Base-by-base conservation (phyloP, 2,797 vertebrate species). In the Sciaenops ocellatus region DNA sequence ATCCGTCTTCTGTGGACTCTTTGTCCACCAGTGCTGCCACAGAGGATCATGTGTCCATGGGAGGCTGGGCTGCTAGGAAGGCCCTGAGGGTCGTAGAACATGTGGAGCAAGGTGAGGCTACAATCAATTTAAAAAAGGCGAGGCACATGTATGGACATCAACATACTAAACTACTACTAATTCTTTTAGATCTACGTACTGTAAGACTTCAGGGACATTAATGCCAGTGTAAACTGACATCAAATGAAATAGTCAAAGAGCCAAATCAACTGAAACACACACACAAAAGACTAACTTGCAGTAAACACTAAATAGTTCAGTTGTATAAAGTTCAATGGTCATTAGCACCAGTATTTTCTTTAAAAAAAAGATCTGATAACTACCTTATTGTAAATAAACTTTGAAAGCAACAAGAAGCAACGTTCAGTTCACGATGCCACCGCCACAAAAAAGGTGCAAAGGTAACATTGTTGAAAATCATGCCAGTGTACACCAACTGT, bases 41-140 rank as follows among this genome's bases (percentile, higher is more conserved):
- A 0, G 98, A 99, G 86, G 98, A 99, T 85, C 98, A 99, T 0
- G 98, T 99, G 71, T 99, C 98, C 59, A 99, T 99, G 98, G 98
- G 98, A 83, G 98, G 98, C 86, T 99, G 98, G 98, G 97, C 98
- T 22, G 97, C 98, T 1, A 96, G 98, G 80, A 99, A 99, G 85
- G 96, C 98, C 61, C 94, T 99, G 85, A 94, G 97, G 91, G 98
- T 99, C 60, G 92, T 99, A 55, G 98, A 99, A 87, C 97, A 99
- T 0, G 98, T 98, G 60, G 98, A 99, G 70, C 98, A 99, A 96
- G 98, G 98, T 98, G 91, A 82, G 82, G 15, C 28, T 18, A 51
- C 44, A 34, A 4, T 28, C 80, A 4, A 48, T 47, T 51, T 22
- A 4, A 52, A 18, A 42, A 10, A 9, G 34, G 5, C 18, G 7